Evolutionary conservation across 2,113 vertebrate species (phyloP), one percentile per base, ranked within the genome.

Genomic region (Phocoena sinus): DNA sequence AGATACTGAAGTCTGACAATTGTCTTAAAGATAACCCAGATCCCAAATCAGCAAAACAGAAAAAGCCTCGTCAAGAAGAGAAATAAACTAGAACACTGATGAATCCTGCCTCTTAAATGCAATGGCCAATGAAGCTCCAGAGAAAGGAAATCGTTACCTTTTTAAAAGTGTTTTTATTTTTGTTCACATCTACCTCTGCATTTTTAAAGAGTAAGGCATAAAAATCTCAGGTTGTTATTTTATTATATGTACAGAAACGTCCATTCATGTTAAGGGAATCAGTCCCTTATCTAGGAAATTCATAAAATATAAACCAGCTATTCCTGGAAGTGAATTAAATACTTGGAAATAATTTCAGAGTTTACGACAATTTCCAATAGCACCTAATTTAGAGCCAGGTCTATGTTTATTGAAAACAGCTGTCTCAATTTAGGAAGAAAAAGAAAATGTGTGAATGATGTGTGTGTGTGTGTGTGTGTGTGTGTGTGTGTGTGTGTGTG

Each of bases 301-400:
- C 53, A 80, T 44, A 62, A 81, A 93, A 91, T 74, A 88, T 36
- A 33, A 93, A 91, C 21, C 18, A 77, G 38, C 1, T 76, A 89
- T 89, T 91, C 26, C 74, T 96, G 62, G 62, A 97, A 94, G 38
- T 91, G 60, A 95, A 76, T 81, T 82, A 89, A 96, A 91, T 5
- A 58, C 31, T 97, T 96, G 89, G 68, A 98, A 94, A 95, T 90
- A 90, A 92, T 70, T 94, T 89, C 65, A 97, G 41, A 92, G 38
- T 91, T 80, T 76, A 84, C 58, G 80, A 56, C 56, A 97, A 92
- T 83, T 92, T 91, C 62, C 53, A 92, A 56, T 74, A 85, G 80
- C 68, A 87, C 73, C 41, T 97, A 90, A 97, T 86, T 92, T 95
- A 96, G 47, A 97, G 87, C n/a, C 92, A 94, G 86, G 82, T 94